Percentiles rank a stretch among this genome's conserved stretches.
Conservation (phyloP, 2,797 vertebrate genomes). For the Sarcoramphus papa region DNA sequence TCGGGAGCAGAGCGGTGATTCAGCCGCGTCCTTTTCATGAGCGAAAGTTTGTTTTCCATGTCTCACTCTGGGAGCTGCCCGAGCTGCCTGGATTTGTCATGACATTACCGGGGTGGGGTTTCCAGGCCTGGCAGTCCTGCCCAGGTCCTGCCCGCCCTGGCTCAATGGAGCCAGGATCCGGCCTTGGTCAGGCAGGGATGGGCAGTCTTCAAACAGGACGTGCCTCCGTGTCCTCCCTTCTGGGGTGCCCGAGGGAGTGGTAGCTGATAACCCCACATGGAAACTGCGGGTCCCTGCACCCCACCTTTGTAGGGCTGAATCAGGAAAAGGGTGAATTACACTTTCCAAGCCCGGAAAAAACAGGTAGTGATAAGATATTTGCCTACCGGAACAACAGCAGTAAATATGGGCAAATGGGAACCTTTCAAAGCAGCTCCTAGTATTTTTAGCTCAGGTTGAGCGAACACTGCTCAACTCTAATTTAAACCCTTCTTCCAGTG, state of each 20-base stretch:
- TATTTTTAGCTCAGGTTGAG: not conserved
- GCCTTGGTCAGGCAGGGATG: slow-evolving; percentile 46
- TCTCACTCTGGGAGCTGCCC: slow-evolving; percentile 1
- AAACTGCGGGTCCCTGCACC: slow-evolving; percentile 40
- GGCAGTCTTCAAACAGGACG: slow-evolving; percentile 68
- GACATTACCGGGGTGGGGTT: slow-evolving; percentile 50
- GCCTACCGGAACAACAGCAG: not conserved
- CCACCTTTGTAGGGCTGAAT: slow-evolving; percentile 62
- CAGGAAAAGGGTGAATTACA: slow-evolving; percentile 43
- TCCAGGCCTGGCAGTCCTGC: not conserved
- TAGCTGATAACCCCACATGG: slow-evolving; percentile 55
- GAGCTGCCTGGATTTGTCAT: slow-evolving; percentile 35
- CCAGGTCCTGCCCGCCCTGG: slow-evolving; percentile 28
- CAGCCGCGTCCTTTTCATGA: not conserved
- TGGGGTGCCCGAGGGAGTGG: slow-evolving; percentile 55
- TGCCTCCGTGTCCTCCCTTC: slow-evolving; percentile 44
- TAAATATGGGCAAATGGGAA: slow-evolving; percentile 8
- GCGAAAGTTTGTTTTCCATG: slow-evolving; percentile 18
- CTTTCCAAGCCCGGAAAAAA: slow-evolving; percentile 18
- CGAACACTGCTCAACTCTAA: not conserved
- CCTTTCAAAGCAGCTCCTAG: slow-evolving; percentile 5
- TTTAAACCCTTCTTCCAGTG: not conserved
- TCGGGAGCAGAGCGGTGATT: not conserved
- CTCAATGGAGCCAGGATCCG: slow-evolving; percentile 1
- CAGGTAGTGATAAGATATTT: slow-evolving; percentile 29